phyloP scores from a whole-genome alignment of 2,797 vertebrate species.

The Denticeps clupeoides region DNA sequence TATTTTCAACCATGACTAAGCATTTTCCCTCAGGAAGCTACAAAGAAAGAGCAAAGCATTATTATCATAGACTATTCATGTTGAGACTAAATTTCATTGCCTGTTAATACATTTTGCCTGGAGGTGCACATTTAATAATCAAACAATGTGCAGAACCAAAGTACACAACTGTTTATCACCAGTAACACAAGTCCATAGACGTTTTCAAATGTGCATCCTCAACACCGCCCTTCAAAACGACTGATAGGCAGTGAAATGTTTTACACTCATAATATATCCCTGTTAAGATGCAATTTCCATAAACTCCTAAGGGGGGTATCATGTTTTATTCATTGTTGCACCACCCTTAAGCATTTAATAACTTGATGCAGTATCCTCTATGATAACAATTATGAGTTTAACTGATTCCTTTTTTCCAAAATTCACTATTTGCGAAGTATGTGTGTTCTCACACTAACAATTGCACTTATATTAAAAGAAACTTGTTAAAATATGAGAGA shows the following conservation, averaged over 20 bases:
- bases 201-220: neutral
- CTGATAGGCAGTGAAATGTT: slow-evolving; percentile 7
- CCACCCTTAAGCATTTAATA: slow-evolving; percentile 20
- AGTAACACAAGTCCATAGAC: slow-evolving; percentile 1
- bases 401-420: neutral
- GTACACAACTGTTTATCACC: slow-evolving; percentile 14
- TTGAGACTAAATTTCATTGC: slow-evolving; percentile 8
- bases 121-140: slow-evolving; percentile 18
- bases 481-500: too few species aligned
- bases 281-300: slow-evolving; percentile 17
- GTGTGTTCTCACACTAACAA: neutral
- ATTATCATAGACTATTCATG: slow-evolving; percentile 13
- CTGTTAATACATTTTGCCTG: slow-evolving; percentile 23
- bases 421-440: neutral
- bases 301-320: slow-evolving; percentile 9
- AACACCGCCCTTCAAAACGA: slow-evolving; percentile 6
- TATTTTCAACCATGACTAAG: neutral
- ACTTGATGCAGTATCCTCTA: slow-evolving; percentile 8
- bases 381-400: slow-evolving; percentile 8
- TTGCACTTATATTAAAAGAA: too few species aligned
- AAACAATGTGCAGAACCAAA: slow-evolving; percentile 8
- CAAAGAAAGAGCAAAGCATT: neutral
- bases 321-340: slow-evolving; percentile 25
- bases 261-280: slow-evolving; percentile 9
- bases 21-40: neutral